These are phyloP conservation scores for Galleria mellonella DNA, from an alignment of 1,140 invertebrate genomes.

Conservation along the genomic window DNA sequence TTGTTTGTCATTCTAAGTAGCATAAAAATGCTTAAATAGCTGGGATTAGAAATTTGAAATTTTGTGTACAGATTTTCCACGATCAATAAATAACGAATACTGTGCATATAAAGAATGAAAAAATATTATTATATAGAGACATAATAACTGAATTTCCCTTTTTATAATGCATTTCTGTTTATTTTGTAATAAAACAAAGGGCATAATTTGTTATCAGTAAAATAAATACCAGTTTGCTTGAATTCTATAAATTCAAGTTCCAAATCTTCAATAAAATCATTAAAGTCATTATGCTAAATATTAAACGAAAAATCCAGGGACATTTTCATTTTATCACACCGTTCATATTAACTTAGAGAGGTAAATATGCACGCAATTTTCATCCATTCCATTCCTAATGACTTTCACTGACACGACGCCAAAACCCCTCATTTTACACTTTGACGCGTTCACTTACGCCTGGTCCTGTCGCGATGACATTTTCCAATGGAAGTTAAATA, in stretches of 20 bases:
- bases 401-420: conserved; percentile 68
- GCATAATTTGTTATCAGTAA: neutral
- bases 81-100: too few species aligned
- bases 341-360: conserved; percentile 65
- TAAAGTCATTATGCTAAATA: conserved; percentile 23
- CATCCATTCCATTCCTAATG: conserved; percentile 71
- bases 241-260: conserved; percentile 10
- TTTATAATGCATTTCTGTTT: too few species aligned
- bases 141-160: too few species aligned
- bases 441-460: conserved; percentile 71
- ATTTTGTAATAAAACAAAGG: too few species aligned
- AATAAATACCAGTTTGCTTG: conserved; percentile 8
- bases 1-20: too few species aligned
- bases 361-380: conserved; percentile 71
- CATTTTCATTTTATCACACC: conserved; percentile 56
- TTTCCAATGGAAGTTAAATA: conserved; percentile 46
- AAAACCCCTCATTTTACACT: conserved; percentile 74
- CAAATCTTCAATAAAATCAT: conserved; percentile 22
- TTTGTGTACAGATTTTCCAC: too few species aligned
- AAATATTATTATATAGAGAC: too few species aligned
- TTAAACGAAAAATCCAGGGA: conserved; percentile 27
- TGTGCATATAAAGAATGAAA: too few species aligned
- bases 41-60: too few species aligned
- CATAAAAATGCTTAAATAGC: too few species aligned
- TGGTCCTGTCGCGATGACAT: conserved; percentile 66